These are phyloP conservation scores for Oostethus manadensis DNA, from an alignment of 2,113 vertebrate genomes.

Conservation along the genomic window DNA sequence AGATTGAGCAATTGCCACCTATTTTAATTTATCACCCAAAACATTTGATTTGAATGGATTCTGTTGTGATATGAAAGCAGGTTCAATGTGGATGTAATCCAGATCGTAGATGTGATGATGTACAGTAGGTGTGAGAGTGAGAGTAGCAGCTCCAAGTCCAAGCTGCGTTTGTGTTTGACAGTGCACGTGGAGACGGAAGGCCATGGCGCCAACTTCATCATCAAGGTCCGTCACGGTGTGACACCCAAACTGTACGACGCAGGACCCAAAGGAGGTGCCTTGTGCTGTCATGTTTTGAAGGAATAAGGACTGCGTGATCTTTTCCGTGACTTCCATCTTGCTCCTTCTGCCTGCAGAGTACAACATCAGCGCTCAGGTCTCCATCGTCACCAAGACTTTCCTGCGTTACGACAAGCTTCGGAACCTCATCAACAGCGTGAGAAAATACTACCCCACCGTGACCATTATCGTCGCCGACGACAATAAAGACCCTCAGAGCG, in stretches of 20 bases:
- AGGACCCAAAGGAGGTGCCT: conserved; percentile 58
- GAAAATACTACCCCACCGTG: conserved; percentile 82
- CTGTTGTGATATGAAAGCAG: too few species aligned
- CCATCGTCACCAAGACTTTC: conserved; percentile 89
- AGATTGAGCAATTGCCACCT: too few species aligned
- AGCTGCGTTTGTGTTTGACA: conserved; percentile 59
- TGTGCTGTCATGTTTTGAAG: background rate
- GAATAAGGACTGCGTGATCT: background rate
- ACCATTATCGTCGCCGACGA: conserved; percentile 87
- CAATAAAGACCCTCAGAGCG: conserved; percentile 74
- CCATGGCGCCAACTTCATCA: conserved; percentile 77
- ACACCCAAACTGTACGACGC: conserved; percentile 82
- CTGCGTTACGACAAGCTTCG: conserved; percentile 85
- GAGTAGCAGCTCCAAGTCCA: background rate
- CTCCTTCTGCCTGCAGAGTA: conserved; percentile 61
- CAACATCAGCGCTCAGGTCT: conserved; percentile 82
- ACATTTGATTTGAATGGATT: too few species aligned
- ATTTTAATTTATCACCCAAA: too few species aligned
- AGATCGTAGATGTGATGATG: too few species aligned
- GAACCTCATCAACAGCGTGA: conserved; percentile 81
- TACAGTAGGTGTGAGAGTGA: background rate
- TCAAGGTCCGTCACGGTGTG: conserved; percentile 79
- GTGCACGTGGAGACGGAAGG: conserved; percentile 83
- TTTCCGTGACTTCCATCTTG: conserved; percentile 1
- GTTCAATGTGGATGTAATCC: too few species aligned